phyloP scores from a whole-genome alignment of 2,888 invertebrate genomes.

The Gastracanthus pulcherrimus region DNA sequence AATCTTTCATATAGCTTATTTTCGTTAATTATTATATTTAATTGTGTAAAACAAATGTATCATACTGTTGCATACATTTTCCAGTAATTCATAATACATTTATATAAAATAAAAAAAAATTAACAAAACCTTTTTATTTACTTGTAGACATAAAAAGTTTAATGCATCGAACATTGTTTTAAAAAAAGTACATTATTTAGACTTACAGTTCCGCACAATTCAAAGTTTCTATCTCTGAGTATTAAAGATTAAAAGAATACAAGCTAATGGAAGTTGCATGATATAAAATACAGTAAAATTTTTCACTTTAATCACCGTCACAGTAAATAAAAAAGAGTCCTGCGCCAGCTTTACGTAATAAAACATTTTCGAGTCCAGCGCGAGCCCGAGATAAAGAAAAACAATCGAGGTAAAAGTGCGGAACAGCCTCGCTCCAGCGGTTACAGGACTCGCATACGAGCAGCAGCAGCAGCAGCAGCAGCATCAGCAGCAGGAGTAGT shows the following conservation, averaged over 20 bases:
- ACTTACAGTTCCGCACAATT: background rate
- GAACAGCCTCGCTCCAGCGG: constrained; percentile 11
- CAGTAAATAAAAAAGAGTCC: constrained; percentile 1
- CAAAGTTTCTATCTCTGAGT: background rate
- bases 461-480: constrained; percentile 62
- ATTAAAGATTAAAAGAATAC: background rate
- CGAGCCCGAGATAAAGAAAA: constrained; percentile 31
- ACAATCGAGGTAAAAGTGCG: constrained; percentile 50
- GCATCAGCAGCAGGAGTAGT: constrained; percentile 59
- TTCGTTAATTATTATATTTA: too few species aligned
- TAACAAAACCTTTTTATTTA: too few species aligned
- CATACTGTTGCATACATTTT: too few species aligned
- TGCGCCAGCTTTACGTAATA: background rate
- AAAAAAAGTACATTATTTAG: too few species aligned
- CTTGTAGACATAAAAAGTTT: too few species aligned
- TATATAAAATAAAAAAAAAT: too few species aligned
- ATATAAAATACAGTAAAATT: background rate
- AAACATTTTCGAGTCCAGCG: constrained; percentile 17
- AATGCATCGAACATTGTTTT: too few species aligned
- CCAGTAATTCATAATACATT: too few species aligned
- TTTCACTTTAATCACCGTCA: background rate
- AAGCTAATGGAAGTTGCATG: background rate
- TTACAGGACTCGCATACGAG: constrained; percentile 65
- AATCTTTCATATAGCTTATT: background rate
- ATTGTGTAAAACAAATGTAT: too few species aligned